phyloP scores from a whole-genome alignment of 2,113 vertebrate species.

The Festucalex cinctus region DNA sequence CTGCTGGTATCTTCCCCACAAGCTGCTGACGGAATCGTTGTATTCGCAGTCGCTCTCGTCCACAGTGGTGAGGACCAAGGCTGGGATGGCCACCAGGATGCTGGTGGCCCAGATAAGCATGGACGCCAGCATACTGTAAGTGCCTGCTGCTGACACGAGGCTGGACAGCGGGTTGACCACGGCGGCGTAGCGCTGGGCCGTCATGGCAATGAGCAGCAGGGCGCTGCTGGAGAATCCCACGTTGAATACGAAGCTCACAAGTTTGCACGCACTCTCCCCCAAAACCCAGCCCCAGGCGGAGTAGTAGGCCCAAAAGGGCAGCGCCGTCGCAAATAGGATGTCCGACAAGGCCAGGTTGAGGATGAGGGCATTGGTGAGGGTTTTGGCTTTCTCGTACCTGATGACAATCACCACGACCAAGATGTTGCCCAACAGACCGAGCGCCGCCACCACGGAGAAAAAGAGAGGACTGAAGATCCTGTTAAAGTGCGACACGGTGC shows the following conservation, averaged over 20 bases:
- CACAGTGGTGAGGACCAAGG: constrained; percentile 63
- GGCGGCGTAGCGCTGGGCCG: constrained; percentile 78
- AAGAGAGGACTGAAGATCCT: constrained; percentile 63
- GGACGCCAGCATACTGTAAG: constrained; percentile 57
- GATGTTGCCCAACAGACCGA: constrained; percentile 85
- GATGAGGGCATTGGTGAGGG: constrained; percentile 84
- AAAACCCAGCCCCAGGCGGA: constrained; percentile 76
- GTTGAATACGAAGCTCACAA: constrained; percentile 77
- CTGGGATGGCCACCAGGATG: constrained; percentile 68
- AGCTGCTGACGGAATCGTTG: constrained; percentile 34
- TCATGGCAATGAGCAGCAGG: constrained; percentile 84
- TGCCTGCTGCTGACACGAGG: constrained; percentile 60
- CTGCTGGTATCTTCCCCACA: constrained; percentile 73
- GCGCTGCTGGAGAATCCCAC: constrained; percentile 85
- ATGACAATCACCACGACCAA: constrained; percentile 82
- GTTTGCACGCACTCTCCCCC: constrained; percentile 77
- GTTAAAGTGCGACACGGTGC: constrained; percentile 33
- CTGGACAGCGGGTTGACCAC: constrained; percentile 80
- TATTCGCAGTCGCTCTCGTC: constrained; percentile 51
- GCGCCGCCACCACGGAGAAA: constrained; percentile 72
- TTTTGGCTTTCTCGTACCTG: constrained; percentile 82
- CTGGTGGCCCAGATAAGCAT: constrained; percentile 75
- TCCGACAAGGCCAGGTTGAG: constrained; percentile 88
- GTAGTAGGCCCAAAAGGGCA: constrained; percentile 81
- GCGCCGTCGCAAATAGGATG: constrained; percentile 79